Percentiles rank a stretch among this genome's conserved stretches.
Evolutionary conservation across 2,888 invertebrate species (phyloP).

Genomic region (Agrotis exclamationis): DNA sequence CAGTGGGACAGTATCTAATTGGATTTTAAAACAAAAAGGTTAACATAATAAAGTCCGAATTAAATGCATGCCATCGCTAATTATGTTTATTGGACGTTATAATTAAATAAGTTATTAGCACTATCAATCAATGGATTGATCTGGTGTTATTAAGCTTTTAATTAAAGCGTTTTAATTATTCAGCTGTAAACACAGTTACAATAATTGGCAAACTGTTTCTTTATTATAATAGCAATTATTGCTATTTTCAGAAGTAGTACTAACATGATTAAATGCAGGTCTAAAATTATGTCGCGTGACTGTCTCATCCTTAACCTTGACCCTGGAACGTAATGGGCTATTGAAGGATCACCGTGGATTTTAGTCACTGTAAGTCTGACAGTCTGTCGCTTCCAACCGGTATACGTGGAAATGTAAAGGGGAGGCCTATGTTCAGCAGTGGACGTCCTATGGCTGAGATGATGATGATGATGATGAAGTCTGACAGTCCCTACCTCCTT

Average conservation of each 20-base stretch:
- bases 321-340: too few species aligned
- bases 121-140: constrained; percentile 15
- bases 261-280: not conserved
- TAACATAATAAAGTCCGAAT: constrained; percentile 5
- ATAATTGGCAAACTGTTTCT: not conserved
- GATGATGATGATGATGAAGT: too few species aligned
- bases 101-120: constrained; percentile 26
- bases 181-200: constrained; percentile 11
- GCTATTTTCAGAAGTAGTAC: constrained; percentile 1
- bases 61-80: not conserved
- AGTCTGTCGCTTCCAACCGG: too few species aligned
- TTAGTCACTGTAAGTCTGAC: too few species aligned
- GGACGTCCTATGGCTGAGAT: too few species aligned
- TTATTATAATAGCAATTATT: constrained; percentile 9
- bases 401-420: too few species aligned
- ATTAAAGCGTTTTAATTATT: constrained; percentile 20
- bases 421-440: too few species aligned
- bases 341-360: too few species aligned
- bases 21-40: not conserved
- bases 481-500: too few species aligned
- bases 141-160: constrained; percentile 25
- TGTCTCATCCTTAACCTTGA: too few species aligned
- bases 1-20: not conserved
- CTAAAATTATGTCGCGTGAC: too few species aligned
- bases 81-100: constrained; percentile 11